Base-by-base conservation (phyloP, 2,113 vertebrate genomes). In the Neodontobutis hainanensis region DNA sequence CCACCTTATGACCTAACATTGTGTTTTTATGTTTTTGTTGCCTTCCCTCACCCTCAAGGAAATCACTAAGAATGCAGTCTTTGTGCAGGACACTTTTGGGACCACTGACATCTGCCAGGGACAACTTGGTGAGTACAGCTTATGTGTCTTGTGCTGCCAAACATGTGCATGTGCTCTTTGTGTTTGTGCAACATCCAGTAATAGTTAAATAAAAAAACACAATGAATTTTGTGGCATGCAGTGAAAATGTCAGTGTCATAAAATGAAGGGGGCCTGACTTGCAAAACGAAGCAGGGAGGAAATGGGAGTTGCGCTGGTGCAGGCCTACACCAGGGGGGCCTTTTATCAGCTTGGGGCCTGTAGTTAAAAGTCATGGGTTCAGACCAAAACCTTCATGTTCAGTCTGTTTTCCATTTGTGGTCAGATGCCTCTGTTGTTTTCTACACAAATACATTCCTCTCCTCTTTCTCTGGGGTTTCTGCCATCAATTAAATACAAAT, bases 91-190 rank as follows among this genome's bases (percentile, higher is more conserved):
- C 48, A 91, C 90, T 0, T 91, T 66, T 11, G 87, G 87, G 44
- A 94, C 91, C 65, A 93, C 91, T 0, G 93, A 94, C 62, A 94
- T 94, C 68, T 93, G 93, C 61, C 93, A 94, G 77, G 93, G 93
- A 44, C 90, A 92, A 59, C 91, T 94, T 57, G 93, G 93, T 94
- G 71, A 92, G 90, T 84, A 32, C 35, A 44, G 56, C 40, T n/a
- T n/a, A n/a, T n/a, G 15, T 9, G 1, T 35, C 5, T 6, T 40
- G 38, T 40, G 38, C 3, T 40, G 38, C 38, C 38, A 40, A 40
- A 40, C 38, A 35, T 36, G 51, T 55, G 35, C 14, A 35, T 55
- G 36, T 14, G 14, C 8, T 12, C 51, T 14, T 40, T 8, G 8
- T 40, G 36, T 9, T 71, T 65, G 51, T 61, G 27, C 32, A 75